These are phyloP conservation scores for Heliconius hermathena DNA, from an alignment of 1,140 invertebrate genomes.

Conservation along the genomic window DNA sequence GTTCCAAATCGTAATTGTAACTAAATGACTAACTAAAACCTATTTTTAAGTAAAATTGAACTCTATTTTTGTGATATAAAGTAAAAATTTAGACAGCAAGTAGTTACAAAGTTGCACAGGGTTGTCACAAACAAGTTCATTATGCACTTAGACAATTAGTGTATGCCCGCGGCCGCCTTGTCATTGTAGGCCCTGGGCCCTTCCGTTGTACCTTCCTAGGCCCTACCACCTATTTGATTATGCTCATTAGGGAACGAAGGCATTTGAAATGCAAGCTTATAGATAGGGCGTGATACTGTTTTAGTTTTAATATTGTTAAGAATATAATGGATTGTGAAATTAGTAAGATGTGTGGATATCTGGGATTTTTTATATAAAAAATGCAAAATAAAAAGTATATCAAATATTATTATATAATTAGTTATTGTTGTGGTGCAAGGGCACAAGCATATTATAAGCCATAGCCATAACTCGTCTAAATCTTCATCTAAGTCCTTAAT, in stretches of 20 bases:
- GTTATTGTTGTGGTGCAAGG: too few species aligned
- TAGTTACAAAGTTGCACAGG: constrained; percentile 57
- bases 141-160: constrained; percentile 80
- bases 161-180: constrained; percentile 65
- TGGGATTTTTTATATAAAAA: not conserved
- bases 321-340: not conserved
- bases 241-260: constrained; percentile 57
- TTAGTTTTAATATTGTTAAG: constrained; percentile 14
- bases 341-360: not conserved
- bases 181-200: constrained; percentile 69
- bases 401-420: too few species aligned
- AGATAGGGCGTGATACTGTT: constrained; percentile 25
- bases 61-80: constrained; percentile 27
- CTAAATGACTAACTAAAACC: constrained; percentile 23
- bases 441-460: too few species aligned
- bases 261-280: constrained; percentile 28
- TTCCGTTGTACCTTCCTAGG: constrained; percentile 67
- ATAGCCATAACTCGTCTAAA: too few species aligned
- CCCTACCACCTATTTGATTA: constrained; percentile 59
- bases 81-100: constrained; percentile 36
- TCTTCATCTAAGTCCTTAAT: too few species aligned
- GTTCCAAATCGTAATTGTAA: not conserved
- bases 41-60: constrained; percentile 32
- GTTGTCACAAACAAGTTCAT: constrained; percentile 76
- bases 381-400: too few species aligned